phyloP scores from a whole-genome alignment of 2,888 invertebrate species.

The Nysson spinosus region DNA sequence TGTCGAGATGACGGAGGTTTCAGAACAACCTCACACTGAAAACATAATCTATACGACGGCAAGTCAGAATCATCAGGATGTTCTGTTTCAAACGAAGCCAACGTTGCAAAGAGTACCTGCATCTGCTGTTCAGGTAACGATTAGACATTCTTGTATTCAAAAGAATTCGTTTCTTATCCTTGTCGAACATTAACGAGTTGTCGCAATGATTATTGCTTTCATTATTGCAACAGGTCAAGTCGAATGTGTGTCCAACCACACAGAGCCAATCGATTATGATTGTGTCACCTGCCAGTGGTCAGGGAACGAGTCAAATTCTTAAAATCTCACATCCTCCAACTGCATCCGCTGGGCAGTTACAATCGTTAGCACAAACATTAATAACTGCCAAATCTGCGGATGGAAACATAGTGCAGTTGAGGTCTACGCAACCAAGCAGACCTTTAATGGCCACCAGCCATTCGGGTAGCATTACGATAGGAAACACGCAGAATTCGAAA shows the following conservation, averaged over 20 bases:
- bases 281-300: constrained; percentile 73
- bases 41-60: constrained; percentile 70
- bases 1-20: constrained; percentile 72
- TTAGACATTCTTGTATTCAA: not conserved
- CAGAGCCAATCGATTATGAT: constrained; percentile 76
- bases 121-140: constrained; percentile 68
- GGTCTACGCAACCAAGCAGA: constrained; percentile 68
- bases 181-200: not conserved
- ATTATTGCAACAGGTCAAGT: constrained; percentile 62
- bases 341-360: constrained; percentile 73
- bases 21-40: constrained; percentile 67
- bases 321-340: constrained; percentile 76
- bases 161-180: not conserved
- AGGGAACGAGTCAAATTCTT: constrained; percentile 74
- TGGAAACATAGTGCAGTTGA: constrained; percentile 75
- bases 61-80: constrained; percentile 69
- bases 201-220: too few species aligned
- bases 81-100: constrained; percentile 75
- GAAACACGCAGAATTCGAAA: constrained; percentile 71
- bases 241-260: constrained; percentile 63
- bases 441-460: constrained; percentile 70
- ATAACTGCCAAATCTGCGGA: constrained; percentile 76
- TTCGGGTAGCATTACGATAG: constrained; percentile 68
- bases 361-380: constrained; percentile 74
- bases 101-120: constrained; percentile 72